Evolutionary conservation across 2,888 invertebrate genomes (phyloP).

Genomic region (Epistrophe grossulariae): DNA sequence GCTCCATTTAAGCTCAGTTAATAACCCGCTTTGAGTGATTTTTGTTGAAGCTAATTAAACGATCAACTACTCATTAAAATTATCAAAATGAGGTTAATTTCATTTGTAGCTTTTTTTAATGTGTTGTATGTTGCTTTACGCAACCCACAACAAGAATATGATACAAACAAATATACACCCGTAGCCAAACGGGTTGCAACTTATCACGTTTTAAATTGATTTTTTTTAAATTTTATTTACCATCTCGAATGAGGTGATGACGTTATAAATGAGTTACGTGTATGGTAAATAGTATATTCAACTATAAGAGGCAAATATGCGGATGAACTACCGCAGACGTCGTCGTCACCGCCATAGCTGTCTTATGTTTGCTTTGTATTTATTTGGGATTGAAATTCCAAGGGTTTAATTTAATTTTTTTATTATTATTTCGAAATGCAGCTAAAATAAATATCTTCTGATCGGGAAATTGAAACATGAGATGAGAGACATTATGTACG

Average conservation of each 20-base stretch:
- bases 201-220: constrained; percentile 66
- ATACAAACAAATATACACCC: constrained; percentile 31
- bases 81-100: constrained; percentile 69
- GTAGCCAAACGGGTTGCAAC: constrained; percentile 67
- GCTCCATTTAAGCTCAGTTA: constrained; percentile 17
- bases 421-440: constrained; percentile 22
- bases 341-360: constrained; percentile 1
- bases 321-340: constrained; percentile 46
- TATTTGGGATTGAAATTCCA: constrained; percentile 33
- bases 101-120: constrained; percentile 35
- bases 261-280: constrained; percentile 60
- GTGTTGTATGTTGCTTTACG: constrained; percentile 38
- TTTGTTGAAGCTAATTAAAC: constrained; percentile 39
- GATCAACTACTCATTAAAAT: constrained; percentile 39
- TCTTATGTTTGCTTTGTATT: constrained; percentile 28
- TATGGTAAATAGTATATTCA: constrained; percentile 33
- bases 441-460: constrained; percentile 23
- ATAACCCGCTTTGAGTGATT: constrained; percentile 34
- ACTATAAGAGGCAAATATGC: constrained; percentile 14
- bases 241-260: constrained; percentile 59
- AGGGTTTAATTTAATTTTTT: neutral
- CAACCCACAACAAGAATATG: constrained; percentile 40
- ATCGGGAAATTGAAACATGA: constrained; percentile 39
- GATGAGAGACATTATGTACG: constrained; percentile 9
- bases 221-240: constrained; percentile 42